Evolutionary conservation across 2,797 vertebrate species (phyloP).

Genomic region (Gobionotothen gibberifrons): DNA sequence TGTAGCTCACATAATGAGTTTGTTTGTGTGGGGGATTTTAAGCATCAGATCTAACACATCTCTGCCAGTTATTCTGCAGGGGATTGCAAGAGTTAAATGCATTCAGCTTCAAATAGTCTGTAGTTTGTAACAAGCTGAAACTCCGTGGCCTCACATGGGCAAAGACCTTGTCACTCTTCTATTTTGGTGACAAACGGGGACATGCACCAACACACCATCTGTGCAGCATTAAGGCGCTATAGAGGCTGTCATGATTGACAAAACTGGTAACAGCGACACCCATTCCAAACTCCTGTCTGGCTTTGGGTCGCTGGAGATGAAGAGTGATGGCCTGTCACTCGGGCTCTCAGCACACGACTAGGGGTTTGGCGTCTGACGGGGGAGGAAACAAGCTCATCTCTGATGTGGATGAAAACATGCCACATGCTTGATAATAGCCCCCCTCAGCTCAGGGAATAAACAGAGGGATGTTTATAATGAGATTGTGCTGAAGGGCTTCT

Average conservation of each 20-base stretch:
- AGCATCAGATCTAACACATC: not conserved
- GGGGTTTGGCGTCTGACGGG: conserved; percentile 52
- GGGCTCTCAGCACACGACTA: conserved; percentile 61
- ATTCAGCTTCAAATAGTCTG: conserved; percentile 29
- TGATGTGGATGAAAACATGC: conserved; percentile 68
- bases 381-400: conserved; percentile 69
- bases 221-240: conserved; percentile 71
- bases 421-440: conserved; percentile 76
- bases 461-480: conserved; percentile 75
- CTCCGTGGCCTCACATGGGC: conserved; percentile 39
- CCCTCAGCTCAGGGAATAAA: conserved; percentile 70
- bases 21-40: conserved; percentile 7
- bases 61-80: not conserved
- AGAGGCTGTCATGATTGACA: conserved; percentile 78
- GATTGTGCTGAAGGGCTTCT: conserved; percentile 67
- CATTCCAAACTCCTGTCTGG: conserved; percentile 70
- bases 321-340: conserved; percentile 80
- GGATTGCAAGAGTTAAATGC: conserved; percentile 14
- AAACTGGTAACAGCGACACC: conserved; percentile 74
- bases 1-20: conserved; percentile 23
- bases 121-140: conserved; percentile 40
- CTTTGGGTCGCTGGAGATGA: conserved; percentile 75
- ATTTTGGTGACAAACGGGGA: conserved; percentile 71
- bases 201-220: conserved; percentile 73
- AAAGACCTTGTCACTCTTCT: conserved; percentile 62